phyloP scores from a whole-genome alignment of 2,113 vertebrate genomes.

The Stictonetta naevosa region DNA sequence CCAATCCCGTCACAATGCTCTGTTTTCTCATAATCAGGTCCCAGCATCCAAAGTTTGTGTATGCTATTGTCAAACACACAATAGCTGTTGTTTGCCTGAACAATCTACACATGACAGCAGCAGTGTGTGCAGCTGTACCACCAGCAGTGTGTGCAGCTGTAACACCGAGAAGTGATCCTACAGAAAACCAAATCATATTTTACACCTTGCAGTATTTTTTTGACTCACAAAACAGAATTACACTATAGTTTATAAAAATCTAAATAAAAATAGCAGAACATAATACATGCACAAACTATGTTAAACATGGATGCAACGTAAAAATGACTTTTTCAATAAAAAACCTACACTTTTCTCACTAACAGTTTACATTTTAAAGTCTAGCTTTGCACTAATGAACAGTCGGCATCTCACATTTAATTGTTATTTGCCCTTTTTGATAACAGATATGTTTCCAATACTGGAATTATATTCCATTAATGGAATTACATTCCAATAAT shows the following conservation, averaged over 20 bases:
- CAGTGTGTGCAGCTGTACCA: neutral
- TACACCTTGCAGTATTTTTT: neutral
- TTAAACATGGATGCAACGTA: neutral
- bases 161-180: neutral
- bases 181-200: neutral
- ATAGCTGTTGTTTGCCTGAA: constrained; percentile 17
- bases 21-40: neutral
- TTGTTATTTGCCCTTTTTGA: neutral
- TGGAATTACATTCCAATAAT: no score
- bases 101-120: neutral
- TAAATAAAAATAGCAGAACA: neutral
- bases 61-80: neutral
- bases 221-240: neutral
- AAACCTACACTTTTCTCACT: neutral
- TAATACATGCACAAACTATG: neutral
- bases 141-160: neutral
- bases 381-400: neutral
- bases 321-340: neutral
- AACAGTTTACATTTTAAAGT: neutral
- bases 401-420: neutral
- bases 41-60: neutral
- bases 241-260: neutral
- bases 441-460: neutral
- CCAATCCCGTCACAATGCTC: neutral
- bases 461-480: no score